A percentile compares a stretch with the other conserved stretches of the same genome.
Conservation (phyloP, 1,140 invertebrate genomes). For the Octopus bimaculoides region DNA sequence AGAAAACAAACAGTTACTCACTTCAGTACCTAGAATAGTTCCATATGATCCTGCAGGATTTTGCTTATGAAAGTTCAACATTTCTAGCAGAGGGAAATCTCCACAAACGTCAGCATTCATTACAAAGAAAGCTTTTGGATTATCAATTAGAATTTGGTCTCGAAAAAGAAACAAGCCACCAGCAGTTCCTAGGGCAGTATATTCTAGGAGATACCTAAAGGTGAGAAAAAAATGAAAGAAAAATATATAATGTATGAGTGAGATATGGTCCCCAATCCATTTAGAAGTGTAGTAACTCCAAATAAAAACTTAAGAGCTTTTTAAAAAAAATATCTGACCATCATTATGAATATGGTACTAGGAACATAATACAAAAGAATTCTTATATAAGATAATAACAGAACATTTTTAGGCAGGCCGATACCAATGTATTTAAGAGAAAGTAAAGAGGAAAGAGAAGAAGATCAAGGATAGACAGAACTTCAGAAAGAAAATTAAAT, state of each 20-base stretch:
- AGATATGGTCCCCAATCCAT: no score
- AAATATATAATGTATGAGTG: background rate
- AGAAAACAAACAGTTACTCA: conserved; percentile 24
- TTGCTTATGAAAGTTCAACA: conserved; percentile 77
- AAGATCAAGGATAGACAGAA: no score
- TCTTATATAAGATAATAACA: no score
- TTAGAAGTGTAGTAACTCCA: no score
- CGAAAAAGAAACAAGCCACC: conserved; percentile 97
- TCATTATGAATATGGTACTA: background rate
- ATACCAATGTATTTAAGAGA: no score
- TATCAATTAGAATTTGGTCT: conserved; percentile 88
- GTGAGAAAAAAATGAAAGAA: conserved; percentile 13
- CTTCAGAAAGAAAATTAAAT: no score
- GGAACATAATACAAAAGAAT: background rate
- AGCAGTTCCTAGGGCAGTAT: conserved; percentile 88
- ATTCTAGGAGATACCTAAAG: conserved; percentile 88
- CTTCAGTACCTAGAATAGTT: conserved; percentile 61
- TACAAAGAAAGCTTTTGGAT: conserved; percentile 88
- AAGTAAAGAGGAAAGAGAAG: no score
- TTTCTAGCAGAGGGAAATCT: conserved; percentile 87
- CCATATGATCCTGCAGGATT: conserved; percentile 45
- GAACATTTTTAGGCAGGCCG: no score
- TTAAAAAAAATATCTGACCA: no score
- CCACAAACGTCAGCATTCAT: conserved; percentile 84
- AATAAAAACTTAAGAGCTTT: no score